Percentiles rank a stretch among this genome's conserved stretches.
Conservation (phyloP, 1,140 invertebrate genomes). For the Drosophila littoralis region DNA sequence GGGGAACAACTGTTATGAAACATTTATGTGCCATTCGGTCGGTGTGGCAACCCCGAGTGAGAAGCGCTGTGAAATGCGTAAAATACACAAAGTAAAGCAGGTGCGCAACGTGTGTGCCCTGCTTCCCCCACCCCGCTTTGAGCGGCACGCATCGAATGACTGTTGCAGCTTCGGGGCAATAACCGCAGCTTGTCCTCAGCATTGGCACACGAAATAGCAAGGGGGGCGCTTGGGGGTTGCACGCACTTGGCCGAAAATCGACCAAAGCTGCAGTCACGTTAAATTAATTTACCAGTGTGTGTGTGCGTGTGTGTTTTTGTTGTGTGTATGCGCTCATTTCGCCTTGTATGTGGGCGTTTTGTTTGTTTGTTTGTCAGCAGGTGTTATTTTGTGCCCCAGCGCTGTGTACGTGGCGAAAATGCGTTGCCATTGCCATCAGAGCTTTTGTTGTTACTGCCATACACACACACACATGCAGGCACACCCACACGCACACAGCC, state of each 20-base stretch:
- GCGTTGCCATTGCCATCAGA: slow-evolving; percentile 57
- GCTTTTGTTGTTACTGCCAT: slow-evolving; percentile 62
- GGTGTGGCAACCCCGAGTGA: slow-evolving; percentile 9
- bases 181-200: slow-evolving; percentile 72
- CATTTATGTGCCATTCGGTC: slow-evolving; percentile 53
- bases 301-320: slow-evolving; percentile 30
- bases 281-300: slow-evolving; percentile 74
- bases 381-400: slow-evolving; percentile 75
- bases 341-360: slow-evolving; percentile 70
- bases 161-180: slow-evolving; percentile 66
- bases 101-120: not conserved
- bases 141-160: not conserved
- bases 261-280: slow-evolving; percentile 80
- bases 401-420: slow-evolving; percentile 73
- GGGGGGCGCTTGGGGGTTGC: slow-evolving; percentile 1
- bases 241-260: slow-evolving; percentile 74
- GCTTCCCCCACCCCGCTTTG: too few species aligned
- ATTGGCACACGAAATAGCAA: slow-evolving; percentile 51
- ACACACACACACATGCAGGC: slow-evolving; percentile 8
- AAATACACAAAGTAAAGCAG: slow-evolving; percentile 63
- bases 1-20: slow-evolving; percentile 54
- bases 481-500: slow-evolving; percentile 18
- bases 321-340: slow-evolving; percentile 59
- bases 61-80: slow-evolving; percentile 69
- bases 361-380: slow-evolving; percentile 78